A percentile compares a stretch with the other conserved stretches of the same genome.
These are phyloP conservation scores for Drosophila austrosaltans DNA, from an alignment of 2,888 invertebrate species.

Conservation along the genomic window DNA sequence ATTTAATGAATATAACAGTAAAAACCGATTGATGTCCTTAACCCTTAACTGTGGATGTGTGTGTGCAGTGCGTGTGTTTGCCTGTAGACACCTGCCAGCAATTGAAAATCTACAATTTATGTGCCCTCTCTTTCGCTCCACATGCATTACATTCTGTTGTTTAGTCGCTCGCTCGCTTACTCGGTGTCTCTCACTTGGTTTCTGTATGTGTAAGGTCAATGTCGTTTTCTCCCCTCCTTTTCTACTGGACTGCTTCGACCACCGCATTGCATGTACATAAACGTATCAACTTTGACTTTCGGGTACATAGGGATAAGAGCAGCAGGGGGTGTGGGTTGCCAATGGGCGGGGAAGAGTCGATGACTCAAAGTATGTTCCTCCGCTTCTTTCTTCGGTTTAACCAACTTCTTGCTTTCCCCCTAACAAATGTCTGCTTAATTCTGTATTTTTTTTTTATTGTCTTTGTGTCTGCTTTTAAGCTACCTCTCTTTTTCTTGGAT, in stretches of 20 bases:
- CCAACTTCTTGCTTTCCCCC: conserved; percentile 26
- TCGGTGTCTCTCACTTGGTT: conserved; percentile 25
- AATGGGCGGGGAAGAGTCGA: conserved; percentile 18
- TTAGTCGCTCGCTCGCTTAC: conserved; percentile 28
- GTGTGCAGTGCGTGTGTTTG: conserved; percentile 5
- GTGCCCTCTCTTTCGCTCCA: conserved; percentile 41
- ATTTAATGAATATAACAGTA: conserved; percentile 32
- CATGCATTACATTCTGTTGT: conserved; percentile 22
- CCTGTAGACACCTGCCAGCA: conserved; percentile 50
- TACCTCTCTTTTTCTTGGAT: conserved; percentile 49
- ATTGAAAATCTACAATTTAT: conserved; percentile 44
- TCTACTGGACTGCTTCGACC: conserved; percentile 29
- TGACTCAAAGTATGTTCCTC: conserved; percentile 33
- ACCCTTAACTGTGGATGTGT: conserved; percentile 24
- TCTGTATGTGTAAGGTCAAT: conserved; percentile 78
- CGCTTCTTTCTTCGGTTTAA: conserved; percentile 15
- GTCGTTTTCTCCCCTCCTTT: conserved; percentile 64
- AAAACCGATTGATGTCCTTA: conserved; percentile 41
- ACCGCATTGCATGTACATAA: conserved; percentile 61
- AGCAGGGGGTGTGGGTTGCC: not conserved
- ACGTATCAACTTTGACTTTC: conserved; percentile 39
- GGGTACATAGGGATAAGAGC: conserved; percentile 46
- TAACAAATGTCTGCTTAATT: conserved; percentile 4
- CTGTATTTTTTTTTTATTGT: conserved; percentile 41
- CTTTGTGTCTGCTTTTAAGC: conserved; percentile 31